These are phyloP conservation scores for Scolanthus callimorphus DNA, from an alignment of 92 coral and sea anemone genomes.

Conservation along the genomic window DNA sequence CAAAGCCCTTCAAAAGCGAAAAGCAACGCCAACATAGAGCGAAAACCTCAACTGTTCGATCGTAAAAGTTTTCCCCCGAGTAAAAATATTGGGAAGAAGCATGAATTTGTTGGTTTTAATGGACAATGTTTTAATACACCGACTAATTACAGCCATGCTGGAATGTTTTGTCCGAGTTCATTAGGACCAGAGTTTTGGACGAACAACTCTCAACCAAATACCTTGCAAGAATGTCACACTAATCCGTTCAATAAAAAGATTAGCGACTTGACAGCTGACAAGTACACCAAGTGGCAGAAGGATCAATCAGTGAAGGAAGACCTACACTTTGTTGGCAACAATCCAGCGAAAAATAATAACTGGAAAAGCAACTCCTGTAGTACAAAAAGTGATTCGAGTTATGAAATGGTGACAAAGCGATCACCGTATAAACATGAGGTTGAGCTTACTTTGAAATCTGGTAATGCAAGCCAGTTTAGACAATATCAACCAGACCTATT, in stretches of 20 bases:
- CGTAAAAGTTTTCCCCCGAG: not conserved
- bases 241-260: not conserved
- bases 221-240: not conserved
- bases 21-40: not conserved
- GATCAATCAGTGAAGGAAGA: too few relatives aligned
- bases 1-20: slow-evolving; percentile 22
- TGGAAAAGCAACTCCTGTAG: too few relatives aligned
- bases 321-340: too few relatives aligned
- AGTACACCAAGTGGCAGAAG: not conserved
- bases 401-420: not conserved
- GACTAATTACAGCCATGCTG: too few relatives aligned
- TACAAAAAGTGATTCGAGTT: too few relatives aligned
- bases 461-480: slow-evolving; percentile 8
- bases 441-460: slow-evolving; percentile 28
- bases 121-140: too few relatives aligned
- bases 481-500: slow-evolving; percentile 19
- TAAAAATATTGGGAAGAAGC: too few relatives aligned
- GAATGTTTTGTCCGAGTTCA: not conserved
- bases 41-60: not conserved
- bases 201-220: not conserved
- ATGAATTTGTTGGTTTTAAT: too few relatives aligned
- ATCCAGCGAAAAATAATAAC: too few relatives aligned
- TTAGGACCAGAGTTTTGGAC: not conserved
- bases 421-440: slow-evolving; percentile 22
- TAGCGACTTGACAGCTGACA: not conserved